These are phyloP conservation scores for Drosophila nigricruria DNA, from an alignment of 2,888 invertebrate species.

Conservation along the genomic window DNA sequence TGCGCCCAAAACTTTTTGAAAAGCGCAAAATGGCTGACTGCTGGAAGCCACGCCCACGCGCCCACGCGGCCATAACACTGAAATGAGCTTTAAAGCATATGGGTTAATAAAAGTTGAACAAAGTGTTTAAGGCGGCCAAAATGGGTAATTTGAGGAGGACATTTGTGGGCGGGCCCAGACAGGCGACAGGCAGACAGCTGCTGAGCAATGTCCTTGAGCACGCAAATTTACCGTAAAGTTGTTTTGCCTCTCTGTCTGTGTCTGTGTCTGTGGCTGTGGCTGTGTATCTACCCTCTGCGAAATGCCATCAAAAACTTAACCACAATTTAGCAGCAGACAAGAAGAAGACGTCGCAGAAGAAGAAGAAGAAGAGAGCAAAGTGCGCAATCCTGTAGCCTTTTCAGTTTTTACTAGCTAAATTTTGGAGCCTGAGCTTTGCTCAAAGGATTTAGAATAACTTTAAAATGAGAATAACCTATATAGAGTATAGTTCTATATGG, in stretches of 20 bases:
- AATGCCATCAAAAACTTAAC: slow-evolving; percentile 24
- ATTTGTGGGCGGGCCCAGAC: no score
- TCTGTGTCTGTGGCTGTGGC: not conserved
- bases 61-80: slow-evolving; percentile 1
- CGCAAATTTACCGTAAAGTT: slow-evolving; percentile 53
- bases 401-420: slow-evolving; percentile 11
- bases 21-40: slow-evolving; percentile 20
- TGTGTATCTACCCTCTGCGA: not conserved
- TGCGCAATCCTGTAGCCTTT: slow-evolving; percentile 20
- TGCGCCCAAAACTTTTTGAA: slow-evolving; percentile 42
- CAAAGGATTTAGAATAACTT: not conserved
- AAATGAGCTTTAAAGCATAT: slow-evolving; percentile 41
- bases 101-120: slow-evolving; percentile 37
- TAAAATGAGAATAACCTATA: no score
- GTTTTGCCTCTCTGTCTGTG: slow-evolving; percentile 29
- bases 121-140: slow-evolving; percentile 24
- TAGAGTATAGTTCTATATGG: no score
- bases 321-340: slow-evolving; percentile 6
- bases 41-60: slow-evolving; percentile 6
- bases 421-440: not conserved
- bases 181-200: not conserved
- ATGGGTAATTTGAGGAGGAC: not conserved
- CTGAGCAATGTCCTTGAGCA: slow-evolving; percentile 35
- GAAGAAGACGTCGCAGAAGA: not conserved
- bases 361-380: slow-evolving; percentile 6